Conservation (phyloP, 1,140 invertebrate species). For the Heliconius eleuchia region DNA sequence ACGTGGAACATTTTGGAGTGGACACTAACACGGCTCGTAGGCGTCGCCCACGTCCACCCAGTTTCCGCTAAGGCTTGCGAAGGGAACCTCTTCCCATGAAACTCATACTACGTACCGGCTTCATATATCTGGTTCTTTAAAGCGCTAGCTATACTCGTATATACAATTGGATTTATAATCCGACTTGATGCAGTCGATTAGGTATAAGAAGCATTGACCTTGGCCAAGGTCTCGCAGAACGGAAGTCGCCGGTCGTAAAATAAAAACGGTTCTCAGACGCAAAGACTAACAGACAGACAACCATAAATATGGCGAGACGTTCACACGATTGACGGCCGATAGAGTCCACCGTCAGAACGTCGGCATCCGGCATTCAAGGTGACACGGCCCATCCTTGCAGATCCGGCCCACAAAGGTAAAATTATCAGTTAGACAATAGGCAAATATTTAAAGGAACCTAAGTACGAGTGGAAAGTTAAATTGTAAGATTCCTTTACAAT, state of each 20-base stretch:
- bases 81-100: conserved; percentile 50
- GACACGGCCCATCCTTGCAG: conserved; percentile 73
- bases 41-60: conserved; percentile 65
- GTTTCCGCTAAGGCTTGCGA: conserved; percentile 58
- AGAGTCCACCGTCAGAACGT: conserved; percentile 65
- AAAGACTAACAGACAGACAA: conserved; percentile 67
- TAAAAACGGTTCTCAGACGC: conserved; percentile 66
- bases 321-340: conserved; percentile 77
- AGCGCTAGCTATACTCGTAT: conserved; percentile 3
- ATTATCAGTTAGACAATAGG: conserved; percentile 42
- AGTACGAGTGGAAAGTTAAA: conserved; percentile 25
- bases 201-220: conserved; percentile 63
- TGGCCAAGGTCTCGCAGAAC: conserved; percentile 63
- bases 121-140: conserved; percentile 13
- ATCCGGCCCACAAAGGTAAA: conserved; percentile 58
- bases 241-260: conserved; percentile 76
- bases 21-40: conserved; percentile 56
- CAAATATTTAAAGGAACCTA: neutral
- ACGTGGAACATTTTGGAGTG: conserved; percentile 51
- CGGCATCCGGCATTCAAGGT: conserved; percentile 78
- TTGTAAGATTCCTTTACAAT: conserved; percentile 1
- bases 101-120: conserved; percentile 21
- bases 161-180: conserved; percentile 30
- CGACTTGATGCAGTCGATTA: conserved; percentile 49
- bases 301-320: conserved; percentile 72